Evolutionary conservation across 2,797 vertebrate genomes (phyloP), one percentile per base, ranked within the genome.

Genomic region (Paratrypauchen microcephalus): DNA sequence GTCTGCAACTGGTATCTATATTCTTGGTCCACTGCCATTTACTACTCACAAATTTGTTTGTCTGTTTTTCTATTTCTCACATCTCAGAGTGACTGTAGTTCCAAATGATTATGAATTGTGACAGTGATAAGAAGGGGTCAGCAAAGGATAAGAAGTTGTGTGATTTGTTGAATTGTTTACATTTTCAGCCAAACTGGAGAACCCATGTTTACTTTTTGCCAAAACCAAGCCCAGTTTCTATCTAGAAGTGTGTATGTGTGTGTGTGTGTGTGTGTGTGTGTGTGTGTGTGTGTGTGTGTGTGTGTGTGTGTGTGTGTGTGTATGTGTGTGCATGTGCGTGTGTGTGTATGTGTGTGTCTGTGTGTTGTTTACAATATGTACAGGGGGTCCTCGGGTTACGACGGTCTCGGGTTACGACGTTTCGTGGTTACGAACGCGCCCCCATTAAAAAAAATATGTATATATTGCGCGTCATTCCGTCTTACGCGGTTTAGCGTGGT

Each of bases 1-100:
- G 71, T n/a, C 65, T 81, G 81, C 84, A 73, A 72, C 66, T 63
- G 50, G 70, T 69, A 77, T 68, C 60, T 60, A 74, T 78, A 80
- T 63, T 65, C 82, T 81, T 77, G 76, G 57, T 82, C 87, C 50
- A 3, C 70, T 77, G 76, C 59, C 71, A 71, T 78, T 82, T 82
- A 66, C 66, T 72, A 69, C 55, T 72, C 63, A 60, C 23, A 28
- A 63, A 23, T 50, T 39, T 73, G 12, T 52, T 19, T 72, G 63
- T 73, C 56, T 71, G 32, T 72, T 48, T 68, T 39, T 23, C 5
- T 32, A 0, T 41, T 32, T 59, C 52, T 65, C 36, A 65, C 68
- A 39, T 63, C 67, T 62, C 55, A 62, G 65, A 74, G 65, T 30
- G 50, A 70, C 32, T 64, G 65, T 16, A 60, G 28, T 68, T 41